Evolutionary conservation across 2,888 invertebrate genomes (phyloP), one percentile per base, ranked within the genome.

Genomic region (Acanthosepion lycidas): DNA sequence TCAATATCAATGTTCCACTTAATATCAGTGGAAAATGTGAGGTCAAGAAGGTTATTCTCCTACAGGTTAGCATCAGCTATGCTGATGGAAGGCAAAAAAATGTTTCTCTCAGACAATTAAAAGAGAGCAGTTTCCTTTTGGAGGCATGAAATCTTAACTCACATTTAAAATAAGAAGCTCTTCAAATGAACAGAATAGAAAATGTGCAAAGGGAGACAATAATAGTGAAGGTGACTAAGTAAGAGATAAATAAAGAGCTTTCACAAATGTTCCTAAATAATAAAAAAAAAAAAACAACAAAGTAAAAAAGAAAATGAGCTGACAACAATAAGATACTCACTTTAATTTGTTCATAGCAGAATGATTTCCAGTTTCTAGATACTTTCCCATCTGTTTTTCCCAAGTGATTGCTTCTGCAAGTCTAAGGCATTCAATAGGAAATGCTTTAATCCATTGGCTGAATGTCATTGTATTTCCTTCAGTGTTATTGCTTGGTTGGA

Each of bases 391-490:
- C n/a, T 95, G 94, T 49, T 96, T 95, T 94, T 96, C 96, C 97
- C 97, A 97, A 92, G 97, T 95, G 26, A 97, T 96, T 20, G 96
- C 96, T 95, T 97, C 97, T 2, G 97, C 96, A 8, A 96, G 96
- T 55, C 96, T 95, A 33, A 97, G 97, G 96, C 97, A 97, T 95
- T 97, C 97, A 20, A 96, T 96, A 15, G 97, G 97, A 95, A 97
- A 97, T 91, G 96, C 96, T 92, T 97, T 96, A 95, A 97, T 95
- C 97, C 97, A 97, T 95, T 97, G 97, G 28, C 95, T 95, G 95
- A 96, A 97, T 18, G 95, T n/a, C 93, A 93, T 93, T 51, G 53
- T 23, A 48, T 42, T n/a, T 33, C 15, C 78, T 78, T n/a, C n/a
- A 78, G 78, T 5, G 15, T n/a, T 33, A n/a, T n/a, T 12, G 28